These are phyloP conservation scores for Halcyon leucocephala DNA, from an alignment of 2,797 vertebrate genomes.

Conservation along the genomic window DNA sequence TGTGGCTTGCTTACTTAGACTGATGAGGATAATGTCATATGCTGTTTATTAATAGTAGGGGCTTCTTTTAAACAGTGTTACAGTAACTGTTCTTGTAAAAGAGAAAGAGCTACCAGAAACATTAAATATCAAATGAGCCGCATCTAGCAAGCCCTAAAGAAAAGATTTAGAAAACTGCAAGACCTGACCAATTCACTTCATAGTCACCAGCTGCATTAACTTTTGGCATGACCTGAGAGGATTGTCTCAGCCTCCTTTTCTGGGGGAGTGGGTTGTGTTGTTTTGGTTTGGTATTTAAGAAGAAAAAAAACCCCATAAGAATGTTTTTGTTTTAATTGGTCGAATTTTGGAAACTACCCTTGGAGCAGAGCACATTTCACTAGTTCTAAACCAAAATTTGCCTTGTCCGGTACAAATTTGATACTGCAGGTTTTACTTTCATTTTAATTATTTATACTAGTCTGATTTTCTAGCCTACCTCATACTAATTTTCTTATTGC, in stretches of 20 bases:
- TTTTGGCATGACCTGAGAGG: background rate
- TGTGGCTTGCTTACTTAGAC: background rate
- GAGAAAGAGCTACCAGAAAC: background rate
- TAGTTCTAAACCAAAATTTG: background rate
- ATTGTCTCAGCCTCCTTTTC: background rate
- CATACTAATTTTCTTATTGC: background rate
- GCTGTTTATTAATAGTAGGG: background rate
- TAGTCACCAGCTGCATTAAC: background rate
- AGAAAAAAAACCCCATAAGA: background rate
- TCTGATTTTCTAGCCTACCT: background rate
- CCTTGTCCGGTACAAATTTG: background rate
- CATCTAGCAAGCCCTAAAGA: background rate
- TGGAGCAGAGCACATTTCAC: background rate
- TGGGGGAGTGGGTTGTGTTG: no score
- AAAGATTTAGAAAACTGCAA: background rate
- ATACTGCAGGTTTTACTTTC: background rate
- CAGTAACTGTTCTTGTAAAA: background rate
- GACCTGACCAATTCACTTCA: background rate
- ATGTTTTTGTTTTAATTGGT: background rate
- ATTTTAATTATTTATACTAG: background rate
- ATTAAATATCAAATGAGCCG: background rate
- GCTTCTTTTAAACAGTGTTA: background rate
- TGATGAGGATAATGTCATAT: background rate
- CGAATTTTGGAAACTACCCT: background rate
- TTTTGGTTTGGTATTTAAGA: background rate